phyloP scores from a whole-genome alignment of 2,797 vertebrate species.

The Clarias laeviceps region DNA sequence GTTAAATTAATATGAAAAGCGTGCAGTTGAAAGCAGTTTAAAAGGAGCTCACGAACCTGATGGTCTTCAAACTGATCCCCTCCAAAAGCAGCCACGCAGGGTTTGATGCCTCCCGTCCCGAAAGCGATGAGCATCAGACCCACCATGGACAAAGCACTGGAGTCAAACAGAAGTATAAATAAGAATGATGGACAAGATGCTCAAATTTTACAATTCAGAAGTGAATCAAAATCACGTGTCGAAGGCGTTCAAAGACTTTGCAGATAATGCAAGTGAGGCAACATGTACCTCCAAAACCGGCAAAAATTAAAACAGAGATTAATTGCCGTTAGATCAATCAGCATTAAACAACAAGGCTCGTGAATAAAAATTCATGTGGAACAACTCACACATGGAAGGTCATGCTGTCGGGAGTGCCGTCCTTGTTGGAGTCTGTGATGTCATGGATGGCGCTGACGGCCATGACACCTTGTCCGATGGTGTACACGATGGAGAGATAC shows the following conservation, averaged over 20 bases:
- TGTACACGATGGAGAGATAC: conserved; percentile 88
- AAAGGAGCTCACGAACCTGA: conserved; percentile 77
- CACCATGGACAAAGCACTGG: conserved; percentile 83
- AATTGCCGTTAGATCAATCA: not conserved
- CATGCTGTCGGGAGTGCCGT: conserved; percentile 74
- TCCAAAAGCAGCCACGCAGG: conserved; percentile 94
- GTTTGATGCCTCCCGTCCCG: conserved; percentile 95
- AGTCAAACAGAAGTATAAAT: not conserved
- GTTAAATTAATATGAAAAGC: too few species aligned
- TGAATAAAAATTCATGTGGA: not conserved
- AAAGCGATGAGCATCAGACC: conserved; percentile 88
- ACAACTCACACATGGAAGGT: conserved; percentile 82
- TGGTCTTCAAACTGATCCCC: conserved; percentile 93
- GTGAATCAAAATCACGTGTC: not conserved
- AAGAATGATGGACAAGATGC: too few species aligned
- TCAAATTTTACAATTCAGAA: not conserved
- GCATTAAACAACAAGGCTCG: not conserved
- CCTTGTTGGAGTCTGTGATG: conserved; percentile 74
- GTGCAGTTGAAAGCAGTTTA: not conserved
- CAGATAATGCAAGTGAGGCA: not conserved
- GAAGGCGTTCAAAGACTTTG: not conserved
- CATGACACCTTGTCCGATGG: conserved; percentile 79
- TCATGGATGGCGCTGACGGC: conserved; percentile 85
- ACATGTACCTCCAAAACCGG: not conserved
- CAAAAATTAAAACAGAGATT: too few species aligned